phyloP scores from a whole-genome alignment of 2,113 vertebrate genomes.

The Vulpes ferrilata region DNA sequence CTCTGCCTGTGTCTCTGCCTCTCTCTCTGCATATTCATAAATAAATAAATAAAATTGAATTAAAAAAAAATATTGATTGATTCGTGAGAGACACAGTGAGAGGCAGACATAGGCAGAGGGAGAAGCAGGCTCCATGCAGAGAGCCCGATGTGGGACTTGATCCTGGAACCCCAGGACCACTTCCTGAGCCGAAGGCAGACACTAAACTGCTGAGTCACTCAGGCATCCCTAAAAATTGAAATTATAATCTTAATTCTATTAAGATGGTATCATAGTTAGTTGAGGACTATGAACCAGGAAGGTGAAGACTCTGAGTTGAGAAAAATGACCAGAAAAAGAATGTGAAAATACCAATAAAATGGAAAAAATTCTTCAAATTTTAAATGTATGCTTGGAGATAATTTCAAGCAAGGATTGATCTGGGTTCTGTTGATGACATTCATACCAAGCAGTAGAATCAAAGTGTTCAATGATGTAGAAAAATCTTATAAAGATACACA shows the following conservation, averaged over 20 bases:
- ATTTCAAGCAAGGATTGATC: neutral
- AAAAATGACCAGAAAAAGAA: neutral
- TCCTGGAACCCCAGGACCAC: too few species aligned
- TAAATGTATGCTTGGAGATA: neutral
- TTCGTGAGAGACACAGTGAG: too few species aligned
- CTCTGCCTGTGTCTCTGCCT: too few species aligned
- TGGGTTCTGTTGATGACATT: neutral
- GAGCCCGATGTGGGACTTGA: too few species aligned
- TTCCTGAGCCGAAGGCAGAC: too few species aligned
- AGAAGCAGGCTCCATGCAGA: too few species aligned
- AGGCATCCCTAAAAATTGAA: too few species aligned
- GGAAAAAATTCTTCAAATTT: neutral
- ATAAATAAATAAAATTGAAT: too few species aligned
- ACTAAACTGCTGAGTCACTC: too few species aligned
- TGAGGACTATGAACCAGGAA: neutral
- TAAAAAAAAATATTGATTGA: too few species aligned
- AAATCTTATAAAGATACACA: neutral
- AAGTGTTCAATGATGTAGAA: neutral
- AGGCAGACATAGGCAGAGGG: too few species aligned
- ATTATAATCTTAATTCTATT: neutral
- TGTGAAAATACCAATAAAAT: neutral
- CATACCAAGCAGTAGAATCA: neutral
- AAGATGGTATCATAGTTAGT: neutral
- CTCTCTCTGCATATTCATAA: too few species aligned
- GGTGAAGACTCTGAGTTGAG: neutral